These are phyloP conservation scores for Pachymerium ferrugineum DNA, from an alignment of 2,888 invertebrate species.

Conservation along the genomic window DNA sequence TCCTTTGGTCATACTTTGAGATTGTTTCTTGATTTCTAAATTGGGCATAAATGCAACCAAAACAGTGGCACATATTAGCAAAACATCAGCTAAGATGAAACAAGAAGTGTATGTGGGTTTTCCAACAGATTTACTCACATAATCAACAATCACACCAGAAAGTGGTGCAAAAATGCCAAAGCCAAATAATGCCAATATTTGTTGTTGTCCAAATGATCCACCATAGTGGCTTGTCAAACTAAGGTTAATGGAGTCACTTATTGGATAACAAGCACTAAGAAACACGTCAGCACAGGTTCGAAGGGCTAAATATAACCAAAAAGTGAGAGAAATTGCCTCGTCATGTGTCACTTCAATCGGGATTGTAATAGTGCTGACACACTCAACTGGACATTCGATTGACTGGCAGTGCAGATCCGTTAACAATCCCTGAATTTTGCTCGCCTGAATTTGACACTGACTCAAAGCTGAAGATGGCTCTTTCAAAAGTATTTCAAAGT, in stretches of 20 bases:
- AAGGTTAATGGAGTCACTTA: conserved; percentile 81
- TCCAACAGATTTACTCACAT: conserved; percentile 36
- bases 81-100: conserved; percentile 40
- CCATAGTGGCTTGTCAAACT: conserved; percentile 76
- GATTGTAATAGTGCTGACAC: not conserved
- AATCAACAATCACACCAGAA: conserved; percentile 40
- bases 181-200: conserved; percentile 48
- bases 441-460: not conserved
- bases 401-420: not conserved
- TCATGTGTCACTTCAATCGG: not conserved
- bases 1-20: conserved; percentile 35
- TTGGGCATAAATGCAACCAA: conserved; percentile 37
- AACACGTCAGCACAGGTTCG: conserved; percentile 74
- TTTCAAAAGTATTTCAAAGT: not conserved
- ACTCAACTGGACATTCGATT: not conserved
- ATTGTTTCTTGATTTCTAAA: not conserved
- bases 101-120: conserved; percentile 39
- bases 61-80: conserved; percentile 41
- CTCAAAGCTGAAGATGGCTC: not conserved
- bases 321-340: conserved; percentile 51
- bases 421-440: not conserved
- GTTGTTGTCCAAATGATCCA: conserved; percentile 46
- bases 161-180: conserved; percentile 46
- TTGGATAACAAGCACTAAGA: conserved; percentile 76
- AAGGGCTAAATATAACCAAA: conserved; percentile 75